Evolutionary conservation across 2,113 vertebrate species (phyloP).

Genomic region (Tretioscincus oriximinensis): DNA sequence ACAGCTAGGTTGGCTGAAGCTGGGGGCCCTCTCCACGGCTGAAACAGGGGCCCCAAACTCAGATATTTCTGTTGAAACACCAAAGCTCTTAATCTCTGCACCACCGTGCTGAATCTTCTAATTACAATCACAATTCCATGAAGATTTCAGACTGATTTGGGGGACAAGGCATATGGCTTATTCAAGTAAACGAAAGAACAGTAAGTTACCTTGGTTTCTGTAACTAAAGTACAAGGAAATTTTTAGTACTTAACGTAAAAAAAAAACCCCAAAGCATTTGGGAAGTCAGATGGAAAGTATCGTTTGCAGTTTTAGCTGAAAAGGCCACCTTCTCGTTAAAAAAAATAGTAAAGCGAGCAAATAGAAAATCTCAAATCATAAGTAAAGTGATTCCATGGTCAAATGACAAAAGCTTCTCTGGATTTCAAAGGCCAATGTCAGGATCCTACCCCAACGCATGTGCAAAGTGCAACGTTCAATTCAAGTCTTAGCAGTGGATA

Average conservation of each 20-base stretch:
- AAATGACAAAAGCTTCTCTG: conserved; percentile 6
- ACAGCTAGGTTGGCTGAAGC: too few relatives aligned
- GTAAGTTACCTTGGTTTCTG: not conserved
- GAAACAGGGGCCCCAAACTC: too few relatives aligned
- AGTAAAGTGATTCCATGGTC: not conserved
- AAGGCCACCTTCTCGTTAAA: not conserved
- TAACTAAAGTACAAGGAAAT: not conserved
- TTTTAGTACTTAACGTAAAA: not conserved
- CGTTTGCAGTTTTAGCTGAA: not conserved
- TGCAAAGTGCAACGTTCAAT: conserved; percentile 34
- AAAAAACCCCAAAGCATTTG: not conserved
- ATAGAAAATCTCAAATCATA: not conserved
- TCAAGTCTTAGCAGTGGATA: conserved; percentile 13
- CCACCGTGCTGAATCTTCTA: not conserved
- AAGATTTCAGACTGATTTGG: not conserved
- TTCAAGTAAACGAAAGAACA: not conserved
- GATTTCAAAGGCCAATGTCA: conserved; percentile 4
- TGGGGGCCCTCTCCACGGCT: too few relatives aligned
- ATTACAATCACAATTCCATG: not conserved
- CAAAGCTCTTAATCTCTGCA: too few relatives aligned
- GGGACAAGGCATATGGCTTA: not conserved
- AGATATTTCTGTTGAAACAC: too few relatives aligned
- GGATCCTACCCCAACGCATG: not conserved
- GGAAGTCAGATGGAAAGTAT: not conserved
- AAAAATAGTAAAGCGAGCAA: not conserved